A percentile compares a stretch with the other conserved stretches of the same genome.
Conservation (phyloP, 2,113 vertebrate species). For the Corythaixoides concolor region DNA sequence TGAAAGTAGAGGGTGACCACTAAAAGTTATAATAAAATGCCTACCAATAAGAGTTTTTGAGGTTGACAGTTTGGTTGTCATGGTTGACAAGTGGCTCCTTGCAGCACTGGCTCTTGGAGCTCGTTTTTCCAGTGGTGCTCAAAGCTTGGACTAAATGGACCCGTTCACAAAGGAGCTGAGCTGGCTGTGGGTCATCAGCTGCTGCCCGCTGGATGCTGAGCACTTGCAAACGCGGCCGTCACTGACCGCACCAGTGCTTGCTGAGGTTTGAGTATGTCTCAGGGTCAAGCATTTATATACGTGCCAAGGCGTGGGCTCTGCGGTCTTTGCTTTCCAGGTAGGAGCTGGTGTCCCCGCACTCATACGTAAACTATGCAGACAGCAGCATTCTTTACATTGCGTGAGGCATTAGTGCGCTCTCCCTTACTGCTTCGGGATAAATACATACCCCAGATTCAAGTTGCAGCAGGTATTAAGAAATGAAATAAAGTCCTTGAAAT, state of each 20-base stretch:
- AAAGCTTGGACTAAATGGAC: not conserved
- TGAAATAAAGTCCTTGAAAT: not conserved
- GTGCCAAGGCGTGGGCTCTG: not conserved
- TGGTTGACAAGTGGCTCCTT: rapidly evolving
- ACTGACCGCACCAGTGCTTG: not conserved
- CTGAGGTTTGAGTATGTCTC: not conserved
- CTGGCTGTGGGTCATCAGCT: not conserved
- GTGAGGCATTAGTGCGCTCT: not conserved
- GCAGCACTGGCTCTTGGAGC: rapidly evolving
- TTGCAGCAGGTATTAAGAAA: constrained; percentile 19
- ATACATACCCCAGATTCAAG: constrained; percentile 4
- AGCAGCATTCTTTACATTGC: constrained; percentile 56
- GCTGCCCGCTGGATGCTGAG: not conserved
- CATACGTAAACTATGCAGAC: not conserved
- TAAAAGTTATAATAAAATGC: not conserved
- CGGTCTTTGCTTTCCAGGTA: constrained; percentile 19
- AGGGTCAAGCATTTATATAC: not conserved
- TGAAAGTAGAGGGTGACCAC: not conserved
- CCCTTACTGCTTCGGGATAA: constrained; percentile 2
- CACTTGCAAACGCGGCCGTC: not conserved
- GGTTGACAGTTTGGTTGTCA: not conserved
- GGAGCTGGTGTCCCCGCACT: not conserved
- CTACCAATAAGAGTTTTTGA: not conserved
- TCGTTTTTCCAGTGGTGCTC: not conserved
- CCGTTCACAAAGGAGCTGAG: not conserved